A percentile compares a stretch with the other conserved stretches of the same genome.
phyloP scores from a whole-genome alignment of 2,888 invertebrate genomes.

The Heliconius ethilla region DNA sequence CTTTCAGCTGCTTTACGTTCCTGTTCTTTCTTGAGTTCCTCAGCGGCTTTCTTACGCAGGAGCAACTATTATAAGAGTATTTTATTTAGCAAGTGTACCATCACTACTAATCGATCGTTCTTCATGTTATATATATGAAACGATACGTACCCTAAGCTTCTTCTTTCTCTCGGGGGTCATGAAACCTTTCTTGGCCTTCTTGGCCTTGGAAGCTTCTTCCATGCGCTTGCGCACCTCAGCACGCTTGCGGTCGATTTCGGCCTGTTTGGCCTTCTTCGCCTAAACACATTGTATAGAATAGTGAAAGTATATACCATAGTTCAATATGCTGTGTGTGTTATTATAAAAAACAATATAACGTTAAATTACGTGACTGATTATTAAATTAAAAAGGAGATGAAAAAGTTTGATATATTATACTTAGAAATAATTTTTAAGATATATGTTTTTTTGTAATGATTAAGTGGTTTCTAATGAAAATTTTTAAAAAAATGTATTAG shows the following conservation, averaged over 20 bases:
- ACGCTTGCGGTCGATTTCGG: constrained; percentile 98
- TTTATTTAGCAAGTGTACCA: background rate
- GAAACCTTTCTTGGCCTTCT: constrained; percentile 99
- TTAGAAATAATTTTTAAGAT: background rate
- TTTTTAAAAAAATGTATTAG: background rate
- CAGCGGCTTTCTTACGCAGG: constrained; percentile 99
- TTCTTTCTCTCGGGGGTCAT: constrained; percentile 99
- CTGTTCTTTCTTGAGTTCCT: constrained; percentile 99
- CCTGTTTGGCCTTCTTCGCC: constrained; percentile 99
- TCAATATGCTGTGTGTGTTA: background rate
- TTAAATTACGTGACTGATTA: background rate
- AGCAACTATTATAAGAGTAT: constrained; percentile 86
- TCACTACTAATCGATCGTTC: background rate
- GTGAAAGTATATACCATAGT: constrained; percentile 40
- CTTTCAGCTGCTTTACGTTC: constrained; percentile 99
- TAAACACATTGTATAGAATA: constrained; percentile 72
- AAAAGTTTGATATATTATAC: too few species aligned
- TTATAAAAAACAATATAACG: background rate
- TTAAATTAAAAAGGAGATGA: background rate
- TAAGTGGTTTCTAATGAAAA: background rate
- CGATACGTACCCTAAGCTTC: constrained; percentile 95
- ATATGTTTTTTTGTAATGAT: background rate
- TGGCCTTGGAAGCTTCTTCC: constrained; percentile 99
- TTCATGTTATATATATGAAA: background rate
- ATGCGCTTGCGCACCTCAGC: constrained; percentile 99